Base-by-base conservation (phyloP, 1,140 invertebrate genomes). In the Aphelenchoides fujianensis region DNA sequence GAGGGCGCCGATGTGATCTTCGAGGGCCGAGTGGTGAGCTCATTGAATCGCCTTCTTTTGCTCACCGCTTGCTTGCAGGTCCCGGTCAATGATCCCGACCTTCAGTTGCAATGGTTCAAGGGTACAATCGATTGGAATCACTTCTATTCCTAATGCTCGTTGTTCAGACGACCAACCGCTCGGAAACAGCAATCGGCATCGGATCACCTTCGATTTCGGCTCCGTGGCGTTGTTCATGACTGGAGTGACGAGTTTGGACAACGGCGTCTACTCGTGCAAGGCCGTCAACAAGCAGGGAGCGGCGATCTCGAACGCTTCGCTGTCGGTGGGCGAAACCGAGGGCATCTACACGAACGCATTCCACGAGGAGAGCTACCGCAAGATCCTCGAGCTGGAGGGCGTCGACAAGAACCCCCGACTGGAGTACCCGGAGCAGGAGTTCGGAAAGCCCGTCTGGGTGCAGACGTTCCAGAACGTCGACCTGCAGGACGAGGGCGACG, bases 321-420 rank as follows among this genome's bases (percentile, higher is more conserved):
- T 98, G 52, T 89, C 89, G 79, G 90, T 95, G 57, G 90, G 89
- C 72, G 89, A 68, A 79, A 92, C 76, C 61, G 84, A 81, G 30
- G 73, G 72, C 30, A 79, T 95, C 81, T 92, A 94, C 81, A 61
- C 83, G 37, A 75, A 94, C 91, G 48, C 90, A 89, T 76, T 92
- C 90, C 79, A 93, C 93, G 89, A 92, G 92, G 79, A 89, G 89
- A 76, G 89, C 89, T 34, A 89, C 76, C 90, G 90, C 0, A 91
- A 91, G 83, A 92, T 93, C 83, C 88, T 91, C 35, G 92, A 94
- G 81, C 92, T 94, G 86, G 93, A 95, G 86, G 92, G 92, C 63
- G 92, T 92, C 5, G 94, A 94, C 86, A 94, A 92, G 0, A 93
- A 92, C 85, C 93, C 93, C 1, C 90, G 92, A 53, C 94, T 95